Evolutionary conservation across 2,113 vertebrate genomes (phyloP).

Genomic region (Alexandromys fortis): DNA sequence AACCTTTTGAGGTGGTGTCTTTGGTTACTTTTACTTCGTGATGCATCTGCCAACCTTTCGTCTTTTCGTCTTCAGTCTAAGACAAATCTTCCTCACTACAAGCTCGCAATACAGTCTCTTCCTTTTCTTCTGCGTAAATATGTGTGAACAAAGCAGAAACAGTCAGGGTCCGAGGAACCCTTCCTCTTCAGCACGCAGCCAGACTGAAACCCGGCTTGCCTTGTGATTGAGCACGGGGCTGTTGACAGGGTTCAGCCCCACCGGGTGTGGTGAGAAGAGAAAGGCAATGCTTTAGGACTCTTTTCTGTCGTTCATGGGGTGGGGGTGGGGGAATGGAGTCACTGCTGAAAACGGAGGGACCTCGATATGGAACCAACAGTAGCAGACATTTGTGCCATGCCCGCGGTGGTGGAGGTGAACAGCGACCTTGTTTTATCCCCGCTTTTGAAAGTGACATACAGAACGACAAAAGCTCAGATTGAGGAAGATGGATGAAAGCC

Average conservation of each 20-base stretch:
- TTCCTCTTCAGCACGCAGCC: neutral
- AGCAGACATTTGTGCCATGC: neutral
- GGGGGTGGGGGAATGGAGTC: too few species aligned
- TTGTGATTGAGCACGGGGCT: neutral
- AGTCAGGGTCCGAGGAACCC: neutral
- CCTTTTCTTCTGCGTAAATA: neutral
- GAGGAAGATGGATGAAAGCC: neutral
- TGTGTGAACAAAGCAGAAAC: too few species aligned
- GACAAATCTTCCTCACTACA: neutral
- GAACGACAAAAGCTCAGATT: neutral
- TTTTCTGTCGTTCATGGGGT: too few species aligned
- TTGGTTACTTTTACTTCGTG: neutral
- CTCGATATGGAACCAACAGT: neutral
- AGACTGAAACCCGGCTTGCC: neutral
- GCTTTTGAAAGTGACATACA: constrained; percentile 24
- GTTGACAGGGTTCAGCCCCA: neutral
- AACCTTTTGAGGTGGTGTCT: neutral
- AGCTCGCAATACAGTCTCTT: neutral
- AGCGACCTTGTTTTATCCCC: neutral
- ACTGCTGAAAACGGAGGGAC: neutral
- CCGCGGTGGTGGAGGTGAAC: neutral
- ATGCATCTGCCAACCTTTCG: neutral
- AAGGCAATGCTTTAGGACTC: neutral
- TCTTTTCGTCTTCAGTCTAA: neutral
- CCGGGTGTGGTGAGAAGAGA: neutral